A percentile compares a stretch with the other conserved stretches of the same genome.
These are phyloP conservation scores for Elysia chlorotica DNA, from an alignment of 1,140 invertebrate genomes.

Conservation along the genomic window DNA sequence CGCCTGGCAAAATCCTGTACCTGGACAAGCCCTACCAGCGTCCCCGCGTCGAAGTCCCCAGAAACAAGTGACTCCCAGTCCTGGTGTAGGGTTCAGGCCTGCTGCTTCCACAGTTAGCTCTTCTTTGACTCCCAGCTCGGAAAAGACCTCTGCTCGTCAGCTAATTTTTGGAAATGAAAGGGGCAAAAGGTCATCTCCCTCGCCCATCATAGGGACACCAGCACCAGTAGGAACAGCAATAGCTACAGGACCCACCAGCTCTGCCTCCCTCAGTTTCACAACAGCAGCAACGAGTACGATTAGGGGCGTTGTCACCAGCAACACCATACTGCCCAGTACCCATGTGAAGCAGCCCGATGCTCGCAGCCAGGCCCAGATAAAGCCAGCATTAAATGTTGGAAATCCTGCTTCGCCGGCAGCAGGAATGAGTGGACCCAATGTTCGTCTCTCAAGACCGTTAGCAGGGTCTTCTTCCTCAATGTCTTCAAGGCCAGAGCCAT, in stretches of 20 bases:
- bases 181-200: background rate
- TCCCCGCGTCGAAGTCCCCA: slow-evolving; percentile 35
- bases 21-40: slow-evolving; percentile 18
- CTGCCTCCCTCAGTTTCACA: slow-evolving; percentile 17
- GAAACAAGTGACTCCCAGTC: slow-evolving; percentile 24
- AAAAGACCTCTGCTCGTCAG: slow-evolving; percentile 25
- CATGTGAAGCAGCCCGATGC: background rate
- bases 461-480: background rate
- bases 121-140: no score
- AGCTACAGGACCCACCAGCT: no score
- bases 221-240: no score
- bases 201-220: background rate
- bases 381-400: slow-evolving; percentile 18
- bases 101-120: no score
- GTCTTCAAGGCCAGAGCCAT: slow-evolving; percentile 31
- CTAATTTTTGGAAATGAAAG: slow-evolving; percentile 12
- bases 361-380: slow-evolving; percentile 10
- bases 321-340: background rate
- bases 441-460: slow-evolving; percentile 9
- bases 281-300: slow-evolving; percentile 21
- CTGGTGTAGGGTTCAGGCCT: background rate
- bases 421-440: slow-evolving; percentile 18
- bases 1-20: slow-evolving; percentile 20
- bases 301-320: slow-evolving; percentile 4
- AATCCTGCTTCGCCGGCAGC: slow-evolving; percentile 24